Evolutionary conservation across 1,140 invertebrate genomes (phyloP).

Genomic region (Neodiprion virginianus): DNA sequence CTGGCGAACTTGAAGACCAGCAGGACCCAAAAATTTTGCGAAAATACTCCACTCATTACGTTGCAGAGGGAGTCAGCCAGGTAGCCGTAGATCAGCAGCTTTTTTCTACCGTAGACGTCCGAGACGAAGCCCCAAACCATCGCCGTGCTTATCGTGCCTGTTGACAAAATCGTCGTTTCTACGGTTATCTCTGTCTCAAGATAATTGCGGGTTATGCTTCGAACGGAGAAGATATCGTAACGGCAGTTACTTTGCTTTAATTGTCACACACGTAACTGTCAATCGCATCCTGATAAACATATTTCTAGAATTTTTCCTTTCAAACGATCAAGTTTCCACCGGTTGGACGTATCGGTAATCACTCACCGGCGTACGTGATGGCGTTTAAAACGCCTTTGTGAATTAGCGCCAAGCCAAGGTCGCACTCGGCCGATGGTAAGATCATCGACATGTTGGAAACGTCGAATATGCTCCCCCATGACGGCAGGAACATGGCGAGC

Average conservation of each 20-base stretch:
- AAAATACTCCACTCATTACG: constrained; percentile 67
- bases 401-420: constrained; percentile 68
- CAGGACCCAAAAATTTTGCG: constrained; percentile 75
- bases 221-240: too few species aligned
- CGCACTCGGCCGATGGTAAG: constrained; percentile 74
- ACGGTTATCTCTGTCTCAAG: neutral
- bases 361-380: constrained; percentile 70
- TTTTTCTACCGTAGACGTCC: constrained; percentile 76
- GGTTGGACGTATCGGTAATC: neutral
- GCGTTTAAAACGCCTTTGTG: constrained; percentile 75
- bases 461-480: constrained; percentile 71
- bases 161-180: neutral
- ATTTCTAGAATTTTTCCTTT: neutral
- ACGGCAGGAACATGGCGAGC: constrained; percentile 67
- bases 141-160: constrained; percentile 83
- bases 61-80: constrained; percentile 74
- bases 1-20: constrained; percentile 76
- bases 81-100: constrained; percentile 75
- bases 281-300: neutral
- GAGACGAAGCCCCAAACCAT: constrained; percentile 84
- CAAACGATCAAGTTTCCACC: neutral
- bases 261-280: neutral
- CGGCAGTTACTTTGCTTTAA: neutral
- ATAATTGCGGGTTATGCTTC: neutral
- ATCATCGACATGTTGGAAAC: constrained; percentile 72